Evolutionary conservation across 2,797 vertebrate genomes (phyloP).

Genomic region (Lacerta bilineata): DNA sequence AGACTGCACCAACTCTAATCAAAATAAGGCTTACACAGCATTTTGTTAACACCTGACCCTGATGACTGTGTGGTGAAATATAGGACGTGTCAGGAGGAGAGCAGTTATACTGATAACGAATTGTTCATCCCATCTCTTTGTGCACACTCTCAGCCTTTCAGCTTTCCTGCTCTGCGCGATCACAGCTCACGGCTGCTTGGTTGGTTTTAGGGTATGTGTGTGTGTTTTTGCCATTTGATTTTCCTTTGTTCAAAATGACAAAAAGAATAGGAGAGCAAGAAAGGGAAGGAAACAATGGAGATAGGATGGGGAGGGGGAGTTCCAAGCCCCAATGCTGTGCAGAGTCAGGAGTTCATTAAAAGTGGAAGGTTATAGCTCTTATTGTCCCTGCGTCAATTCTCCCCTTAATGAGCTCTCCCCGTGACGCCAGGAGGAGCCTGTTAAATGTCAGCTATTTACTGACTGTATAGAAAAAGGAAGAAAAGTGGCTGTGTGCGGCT

Average conservation of each 20-base stretch:
- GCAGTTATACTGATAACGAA: not conserved
- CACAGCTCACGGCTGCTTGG: not conserved
- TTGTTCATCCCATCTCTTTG: not conserved
- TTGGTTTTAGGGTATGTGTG: not conserved
- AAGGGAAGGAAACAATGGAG: not conserved
- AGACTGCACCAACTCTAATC: not conserved
- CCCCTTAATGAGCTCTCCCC: slow-evolving; percentile 35
- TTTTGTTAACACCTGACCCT: not conserved
- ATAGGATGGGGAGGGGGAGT: not conserved
- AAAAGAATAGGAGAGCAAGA: not conserved
- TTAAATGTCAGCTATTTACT: slow-evolving; percentile 48
- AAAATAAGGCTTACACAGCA: not conserved
- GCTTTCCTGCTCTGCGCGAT: not conserved
- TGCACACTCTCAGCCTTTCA: not conserved
- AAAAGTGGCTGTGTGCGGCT: slow-evolving; percentile 18
- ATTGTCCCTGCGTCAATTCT: slow-evolving; percentile 44
- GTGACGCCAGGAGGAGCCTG: slow-evolving; percentile 43
- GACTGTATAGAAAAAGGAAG: slow-evolving; percentile 28
- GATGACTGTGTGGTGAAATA: not conserved
- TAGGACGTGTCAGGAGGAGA: not conserved
- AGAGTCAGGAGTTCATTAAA: slow-evolving; percentile 43
- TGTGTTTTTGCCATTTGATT: too few relatives aligned
- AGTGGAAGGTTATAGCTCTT: slow-evolving; percentile 43
- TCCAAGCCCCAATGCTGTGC: not conserved
- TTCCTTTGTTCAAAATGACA: not conserved